Base-by-base conservation (phyloP, 2,888 invertebrate genomes). In the Temnothorax rugatulus region DNA sequence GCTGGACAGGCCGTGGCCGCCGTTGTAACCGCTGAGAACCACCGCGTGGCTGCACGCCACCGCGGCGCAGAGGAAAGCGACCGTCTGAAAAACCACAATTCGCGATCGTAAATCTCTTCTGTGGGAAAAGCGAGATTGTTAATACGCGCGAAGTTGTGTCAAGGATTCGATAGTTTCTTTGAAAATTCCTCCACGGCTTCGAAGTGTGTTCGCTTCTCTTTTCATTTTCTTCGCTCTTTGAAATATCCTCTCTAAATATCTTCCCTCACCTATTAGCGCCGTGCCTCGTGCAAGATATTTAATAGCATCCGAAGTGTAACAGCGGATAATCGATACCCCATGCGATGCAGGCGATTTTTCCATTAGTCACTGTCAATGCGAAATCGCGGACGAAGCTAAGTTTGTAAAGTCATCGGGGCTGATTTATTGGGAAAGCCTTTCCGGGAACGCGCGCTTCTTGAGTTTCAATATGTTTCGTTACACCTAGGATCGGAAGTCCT, bases 1-100 rank as follows among this genome's bases (percentile, higher is more conserved):
- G 25, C 91, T 93, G 63, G 91, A 91, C 66, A 91, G 87, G 25
- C 91, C 93, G 63, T 93, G 93, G 57, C 92, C 94, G 4, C 92
- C 93, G 86, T 93, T 91, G 84, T 93, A 93, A n/a, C 93, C 93
- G 76, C 92, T 92, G 75, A 95, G 91, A 59, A 94, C 91, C 50
- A 95, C 92, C 25, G 92, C 94, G 38, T 90, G 89, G 88, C 92
- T 89, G 83, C 89, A 90, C 50, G 90, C 90, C 69, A 93, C 38
- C 73, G 91, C 87, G 54, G 89, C 88, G 71, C 91, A 92, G 7
- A 93, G 86, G 52, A 93, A 77, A 82, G 91, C 91, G 76, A 92
- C 76, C 83, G 92, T 91, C 94, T 94, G 88, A 34, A 91, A 92
- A 25, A 21, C 64, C 76, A 47, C 82, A 69, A 59, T 79, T 47